Evolutionary conservation across 2,113 vertebrate species (phyloP), one percentile per base, ranked within the genome.

Genomic region (Rana temporaria): DNA sequence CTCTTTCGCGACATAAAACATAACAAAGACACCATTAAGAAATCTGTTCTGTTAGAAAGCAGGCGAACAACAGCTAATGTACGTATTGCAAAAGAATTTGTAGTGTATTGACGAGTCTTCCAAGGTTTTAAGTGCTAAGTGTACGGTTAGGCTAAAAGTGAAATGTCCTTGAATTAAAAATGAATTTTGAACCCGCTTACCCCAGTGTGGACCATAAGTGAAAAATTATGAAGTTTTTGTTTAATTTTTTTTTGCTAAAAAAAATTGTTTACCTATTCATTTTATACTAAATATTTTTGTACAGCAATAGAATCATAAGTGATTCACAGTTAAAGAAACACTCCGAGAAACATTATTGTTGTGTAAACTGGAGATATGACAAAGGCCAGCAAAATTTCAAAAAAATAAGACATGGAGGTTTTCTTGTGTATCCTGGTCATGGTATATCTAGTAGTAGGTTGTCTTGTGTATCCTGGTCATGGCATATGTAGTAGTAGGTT

Each of bases 81-180:
- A 82, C 52, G 38, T 63, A 55, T 38, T 32, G 17, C 64, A 67
- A 55, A 59, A 24, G 53, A 59, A 30, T 32, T 62, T 57, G 63
- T n/a, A 6, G 65, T 8, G 26, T 12, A 14, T 4, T 26, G 2
- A 48, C 42, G 67, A 67, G 30, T 67, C 79, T 82, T 75, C 73
- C 80, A 82, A 82, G 80, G 80, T 81, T 81, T 81, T 66, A 20
- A 7, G 20, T 24, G 20, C 69, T 81, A 73, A 81, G 63, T 81
- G 80, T 53, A 19, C 65, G 73, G n/a, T 18, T 56, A 48, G 34
- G 57, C 22, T 34, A 55, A 55, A 81, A 73, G 79, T 81, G 22
- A 71, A 81, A 81, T 80, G 64, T 16, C 80, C 80, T 82, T 82
- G 80, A 30, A 42, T 57, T 4, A 34, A 34, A 67, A 63, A 19